phyloP scores from a whole-genome alignment of 2,888 invertebrate species.

The Chalcis sispes region DNA sequence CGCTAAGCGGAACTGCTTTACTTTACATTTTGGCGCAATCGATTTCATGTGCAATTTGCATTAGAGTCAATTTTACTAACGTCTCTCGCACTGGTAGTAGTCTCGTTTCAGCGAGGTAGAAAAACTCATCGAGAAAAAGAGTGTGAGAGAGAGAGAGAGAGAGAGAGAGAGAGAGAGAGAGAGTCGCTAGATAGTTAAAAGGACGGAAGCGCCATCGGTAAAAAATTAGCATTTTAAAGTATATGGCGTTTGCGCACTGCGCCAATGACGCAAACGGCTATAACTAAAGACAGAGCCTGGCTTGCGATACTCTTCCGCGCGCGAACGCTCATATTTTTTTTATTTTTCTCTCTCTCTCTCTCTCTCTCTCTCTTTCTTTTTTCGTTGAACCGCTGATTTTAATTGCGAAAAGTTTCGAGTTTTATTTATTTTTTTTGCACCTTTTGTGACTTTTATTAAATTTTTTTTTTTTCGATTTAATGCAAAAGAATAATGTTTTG shows the following conservation, averaged over 20 bases:
- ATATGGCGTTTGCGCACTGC: constrained; percentile 20
- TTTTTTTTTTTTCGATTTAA: too few relatives aligned
- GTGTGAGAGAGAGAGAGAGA: too few relatives aligned
- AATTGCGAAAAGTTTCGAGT: too few relatives aligned
- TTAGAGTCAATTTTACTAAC: background rate
- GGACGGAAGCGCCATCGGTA: constrained; percentile 8
- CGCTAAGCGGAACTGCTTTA: too few relatives aligned
- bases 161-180: too few relatives aligned
- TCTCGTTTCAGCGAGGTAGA: constrained; percentile 35
- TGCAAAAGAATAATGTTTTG: too few relatives aligned
- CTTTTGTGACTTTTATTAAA: too few relatives aligned
- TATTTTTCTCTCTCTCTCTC: background rate
- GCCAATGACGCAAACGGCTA: constrained; percentile 41
- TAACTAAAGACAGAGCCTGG: background rate
- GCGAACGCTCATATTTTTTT: background rate
- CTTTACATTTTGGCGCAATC: constrained; percentile 16
- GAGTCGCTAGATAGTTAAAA: too few relatives aligned
- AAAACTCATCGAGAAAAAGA: constrained; percentile 28
- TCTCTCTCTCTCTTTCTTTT: constrained; percentile 12
- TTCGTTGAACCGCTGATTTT: too few relatives aligned
- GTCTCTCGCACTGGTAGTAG: too few relatives aligned
- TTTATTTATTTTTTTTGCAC: too few relatives aligned
- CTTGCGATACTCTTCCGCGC: background rate
- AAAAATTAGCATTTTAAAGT: constrained; percentile 51
- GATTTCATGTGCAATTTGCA: constrained; percentile 16